phyloP scores from a whole-genome alignment of 2,888 invertebrate genomes.

The Erebia aethiops region DNA sequence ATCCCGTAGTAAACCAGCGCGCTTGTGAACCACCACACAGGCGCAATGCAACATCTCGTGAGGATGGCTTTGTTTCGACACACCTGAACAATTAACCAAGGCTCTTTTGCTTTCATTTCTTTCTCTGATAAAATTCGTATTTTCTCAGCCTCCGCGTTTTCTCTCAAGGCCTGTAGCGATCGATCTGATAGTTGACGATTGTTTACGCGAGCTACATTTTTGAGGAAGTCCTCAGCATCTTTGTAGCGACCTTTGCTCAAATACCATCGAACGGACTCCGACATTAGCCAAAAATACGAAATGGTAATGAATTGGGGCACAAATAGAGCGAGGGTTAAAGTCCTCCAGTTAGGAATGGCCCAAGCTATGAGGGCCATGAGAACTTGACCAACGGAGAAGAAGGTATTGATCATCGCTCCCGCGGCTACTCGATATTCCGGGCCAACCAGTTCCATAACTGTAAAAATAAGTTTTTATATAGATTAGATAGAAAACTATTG shows the following conservation, averaged over 20 bases:
- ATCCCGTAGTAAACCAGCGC: constrained; percentile 87
- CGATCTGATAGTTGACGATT: constrained; percentile 69
- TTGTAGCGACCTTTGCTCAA: constrained; percentile 82
- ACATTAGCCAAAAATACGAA: constrained; percentile 83
- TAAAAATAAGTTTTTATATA: constrained; percentile 1
- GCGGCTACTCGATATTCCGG: constrained; percentile 85
- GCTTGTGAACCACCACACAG: constrained; percentile 86
- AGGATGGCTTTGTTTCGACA: constrained; percentile 55
- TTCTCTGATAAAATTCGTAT: background rate
- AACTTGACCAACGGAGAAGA: constrained; percentile 86
- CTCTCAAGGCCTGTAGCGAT: constrained; percentile 52
- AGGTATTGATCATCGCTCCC: constrained; percentile 84
- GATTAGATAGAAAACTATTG: too few species aligned
- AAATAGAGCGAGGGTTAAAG: constrained; percentile 83
- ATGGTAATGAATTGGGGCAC: constrained; percentile 84
- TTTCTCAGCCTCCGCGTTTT: constrained; percentile 20
- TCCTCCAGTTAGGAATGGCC: constrained; percentile 84
- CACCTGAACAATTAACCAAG: constrained; percentile 14
- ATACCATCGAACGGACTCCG: constrained; percentile 87
- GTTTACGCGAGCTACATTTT: constrained; percentile 81
- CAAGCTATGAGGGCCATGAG: constrained; percentile 84
- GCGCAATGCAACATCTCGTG: constrained; percentile 76
- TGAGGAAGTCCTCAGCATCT: constrained; percentile 81
- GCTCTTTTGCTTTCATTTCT: constrained; percentile 5
- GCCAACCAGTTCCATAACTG: constrained; percentile 87